Evolutionary conservation across 1,140 invertebrate genomes (phyloP).

Genomic region (Drosophila grimshawi): DNA sequence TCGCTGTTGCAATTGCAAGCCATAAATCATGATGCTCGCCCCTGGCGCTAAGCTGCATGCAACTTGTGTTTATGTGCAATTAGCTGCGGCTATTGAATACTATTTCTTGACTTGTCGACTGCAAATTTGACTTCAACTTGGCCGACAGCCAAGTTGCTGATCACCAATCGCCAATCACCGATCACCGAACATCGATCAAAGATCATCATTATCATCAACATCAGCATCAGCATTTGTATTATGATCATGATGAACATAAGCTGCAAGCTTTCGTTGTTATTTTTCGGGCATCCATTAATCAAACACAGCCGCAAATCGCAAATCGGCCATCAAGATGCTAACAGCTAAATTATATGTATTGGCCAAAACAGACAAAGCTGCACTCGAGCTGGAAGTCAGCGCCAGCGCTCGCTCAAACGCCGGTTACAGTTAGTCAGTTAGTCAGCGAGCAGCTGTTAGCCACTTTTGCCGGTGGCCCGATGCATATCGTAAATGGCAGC

Average conservation of each 20-base stretch:
- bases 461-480: slow-evolving; percentile 35
- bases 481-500: slow-evolving; percentile 65
- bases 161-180: slow-evolving; percentile 1
- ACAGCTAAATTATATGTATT: slow-evolving; percentile 58
- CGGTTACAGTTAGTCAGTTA: slow-evolving; percentile 25
- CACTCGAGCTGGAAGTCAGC: not conserved
- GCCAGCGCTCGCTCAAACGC: not conserved
- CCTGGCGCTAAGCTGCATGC: slow-evolving; percentile 14
- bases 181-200: slow-evolving; percentile 12
- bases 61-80: slow-evolving; percentile 34
- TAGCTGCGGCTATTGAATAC: slow-evolving; percentile 34
- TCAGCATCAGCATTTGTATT: slow-evolving; percentile 18
- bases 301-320: slow-evolving; percentile 51
- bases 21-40: slow-evolving; percentile 43
- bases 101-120: slow-evolving; percentile 13
- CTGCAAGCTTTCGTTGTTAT: not conserved
- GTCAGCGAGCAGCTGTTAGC: slow-evolving; percentile 7
- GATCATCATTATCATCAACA: slow-evolving; percentile 24
- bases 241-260: slow-evolving; percentile 6
- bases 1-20: slow-evolving; percentile 12
- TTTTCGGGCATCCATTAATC: slow-evolving; percentile 44
- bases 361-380: slow-evolving; percentile 28
- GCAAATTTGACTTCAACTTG: slow-evolving; percentile 21
- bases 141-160: slow-evolving; percentile 13
- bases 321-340: slow-evolving; percentile 61